phyloP scores from a whole-genome alignment of 2,797 vertebrate species.

The Phaenicophaeus curvirostris region DNA sequence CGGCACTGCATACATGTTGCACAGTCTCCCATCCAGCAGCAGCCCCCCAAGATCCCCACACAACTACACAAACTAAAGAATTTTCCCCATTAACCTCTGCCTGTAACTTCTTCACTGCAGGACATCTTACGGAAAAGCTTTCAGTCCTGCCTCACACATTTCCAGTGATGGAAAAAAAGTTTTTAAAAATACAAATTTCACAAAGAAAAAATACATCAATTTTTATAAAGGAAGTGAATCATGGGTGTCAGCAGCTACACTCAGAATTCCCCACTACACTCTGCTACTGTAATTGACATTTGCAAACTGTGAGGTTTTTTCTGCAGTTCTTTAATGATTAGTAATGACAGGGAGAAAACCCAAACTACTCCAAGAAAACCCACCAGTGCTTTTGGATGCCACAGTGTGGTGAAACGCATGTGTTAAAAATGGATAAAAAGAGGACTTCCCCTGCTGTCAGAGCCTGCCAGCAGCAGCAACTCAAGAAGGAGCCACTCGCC shows the following conservation, averaged over 20 bases:
- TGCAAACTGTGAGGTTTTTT: not conserved
- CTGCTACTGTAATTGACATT: not conserved
- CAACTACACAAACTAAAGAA: not conserved
- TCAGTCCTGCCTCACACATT: not conserved
- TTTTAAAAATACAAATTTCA: not conserved
- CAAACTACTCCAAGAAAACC: not conserved
- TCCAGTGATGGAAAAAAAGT: not conserved
- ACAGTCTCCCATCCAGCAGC: not conserved
- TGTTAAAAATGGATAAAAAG: not conserved
- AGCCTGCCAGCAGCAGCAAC: not conserved
- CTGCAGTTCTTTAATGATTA: not conserved
- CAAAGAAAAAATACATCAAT: not conserved
- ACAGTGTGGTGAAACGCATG: not conserved
- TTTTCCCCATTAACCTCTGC: not conserved
- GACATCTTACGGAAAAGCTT: not conserved
- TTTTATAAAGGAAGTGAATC: not conserved
- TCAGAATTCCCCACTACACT: not conserved
- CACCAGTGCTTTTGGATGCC: rapidly evolving
- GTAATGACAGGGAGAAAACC: not conserved
- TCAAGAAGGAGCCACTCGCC: rapidly evolving
- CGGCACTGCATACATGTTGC: not conserved
- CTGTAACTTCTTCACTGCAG: not conserved
- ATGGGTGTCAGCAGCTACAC: not conserved
- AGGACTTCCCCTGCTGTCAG: not conserved
- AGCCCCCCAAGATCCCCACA: not conserved